Conservation (phyloP, 2,797 vertebrate species). For the Heliangelus exortis region DNA sequence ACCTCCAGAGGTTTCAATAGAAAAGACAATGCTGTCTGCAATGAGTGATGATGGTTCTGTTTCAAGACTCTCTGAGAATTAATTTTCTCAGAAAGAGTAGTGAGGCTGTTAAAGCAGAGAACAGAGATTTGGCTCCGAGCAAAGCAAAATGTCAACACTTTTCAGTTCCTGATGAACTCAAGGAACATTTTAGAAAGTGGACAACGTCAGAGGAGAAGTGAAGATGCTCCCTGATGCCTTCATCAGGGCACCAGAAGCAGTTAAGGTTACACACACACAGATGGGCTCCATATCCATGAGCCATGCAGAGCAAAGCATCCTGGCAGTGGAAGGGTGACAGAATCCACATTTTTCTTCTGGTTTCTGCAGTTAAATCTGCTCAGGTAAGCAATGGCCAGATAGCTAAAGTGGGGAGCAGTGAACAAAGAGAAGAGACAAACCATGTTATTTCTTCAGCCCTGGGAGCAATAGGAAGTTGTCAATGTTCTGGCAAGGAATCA, state of each 20-base stretch:
- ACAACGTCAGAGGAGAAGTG: not conserved
- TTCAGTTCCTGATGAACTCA: not conserved
- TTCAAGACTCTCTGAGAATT: not conserved
- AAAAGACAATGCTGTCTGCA: not conserved
- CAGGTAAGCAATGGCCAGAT: not conserved
- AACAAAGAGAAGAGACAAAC: not conserved
- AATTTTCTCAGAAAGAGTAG: not conserved
- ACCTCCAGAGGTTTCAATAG: too few relatives aligned
- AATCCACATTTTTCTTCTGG: not conserved
- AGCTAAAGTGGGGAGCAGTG: not conserved
- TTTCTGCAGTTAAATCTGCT: not conserved
- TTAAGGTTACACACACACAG: rapidly evolving
- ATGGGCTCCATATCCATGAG: not conserved
- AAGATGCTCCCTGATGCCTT: not conserved
- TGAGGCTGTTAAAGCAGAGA: not conserved
- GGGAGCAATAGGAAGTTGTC: slow-evolving; percentile 37
- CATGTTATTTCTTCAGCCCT: not conserved
- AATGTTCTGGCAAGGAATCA: slow-evolving; percentile 7
- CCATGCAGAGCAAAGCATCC: not conserved
- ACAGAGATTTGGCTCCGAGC: not conserved
- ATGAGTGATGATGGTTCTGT: rapidly evolving
- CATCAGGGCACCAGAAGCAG: not conserved
- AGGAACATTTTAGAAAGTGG: not conserved
- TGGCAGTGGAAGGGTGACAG: not conserved
- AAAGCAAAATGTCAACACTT: not conserved